These are phyloP conservation scores for Tarsius wallacei DNA, from an alignment of 2,797 vertebrate species.

Conservation along the genomic window DNA sequence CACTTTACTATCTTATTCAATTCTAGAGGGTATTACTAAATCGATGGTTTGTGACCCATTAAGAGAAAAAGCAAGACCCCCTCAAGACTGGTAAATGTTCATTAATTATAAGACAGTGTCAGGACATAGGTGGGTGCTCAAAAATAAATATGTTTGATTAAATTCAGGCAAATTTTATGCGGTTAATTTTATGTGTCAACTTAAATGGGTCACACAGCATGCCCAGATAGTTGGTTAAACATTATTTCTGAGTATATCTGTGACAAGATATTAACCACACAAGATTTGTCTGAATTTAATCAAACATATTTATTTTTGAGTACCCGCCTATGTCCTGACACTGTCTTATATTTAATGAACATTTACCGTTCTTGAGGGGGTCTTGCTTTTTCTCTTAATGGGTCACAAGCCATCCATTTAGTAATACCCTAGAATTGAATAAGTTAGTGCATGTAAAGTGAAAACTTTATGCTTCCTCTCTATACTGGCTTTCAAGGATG, in stretches of 20 bases:
- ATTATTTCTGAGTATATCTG: neutral
- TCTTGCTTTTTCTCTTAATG: neutral
- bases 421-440: neutral
- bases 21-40: neutral
- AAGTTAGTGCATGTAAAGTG: neutral
- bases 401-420: neutral
- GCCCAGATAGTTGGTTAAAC: neutral
- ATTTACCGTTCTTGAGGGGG: neutral
- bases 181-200: neutral
- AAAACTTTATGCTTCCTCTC: neutral
- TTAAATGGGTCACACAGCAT: neutral
- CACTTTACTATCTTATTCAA: neutral
- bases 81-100: neutral
- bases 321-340: neutral
- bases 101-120: neutral
- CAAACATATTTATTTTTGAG: neutral
- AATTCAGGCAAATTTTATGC: neutral
- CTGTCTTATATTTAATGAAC: neutral
- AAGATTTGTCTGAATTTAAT: neutral
- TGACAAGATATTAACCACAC: neutral
- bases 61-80: neutral
- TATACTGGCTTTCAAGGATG: neutral
- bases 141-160: neutral
- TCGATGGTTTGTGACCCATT: neutral
- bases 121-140: neutral